Percentiles rank a stretch among this genome's conserved stretches.
These are phyloP conservation scores for Pica pica DNA, from an alignment of 2,113 vertebrate genomes.

Conservation along the genomic window DNA sequence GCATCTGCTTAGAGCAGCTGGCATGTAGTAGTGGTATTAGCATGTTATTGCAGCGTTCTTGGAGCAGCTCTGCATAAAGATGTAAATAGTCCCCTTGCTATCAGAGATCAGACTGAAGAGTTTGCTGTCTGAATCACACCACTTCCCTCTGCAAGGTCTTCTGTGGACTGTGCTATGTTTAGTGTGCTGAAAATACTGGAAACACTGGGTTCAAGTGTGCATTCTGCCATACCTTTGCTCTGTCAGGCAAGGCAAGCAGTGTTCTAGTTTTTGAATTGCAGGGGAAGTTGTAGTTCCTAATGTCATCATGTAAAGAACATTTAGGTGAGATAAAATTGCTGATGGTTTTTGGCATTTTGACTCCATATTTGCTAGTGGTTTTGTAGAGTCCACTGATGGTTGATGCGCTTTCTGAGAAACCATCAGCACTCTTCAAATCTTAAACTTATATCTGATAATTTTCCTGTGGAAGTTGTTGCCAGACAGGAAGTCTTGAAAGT, in stretches of 20 bases:
- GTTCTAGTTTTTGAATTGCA: background rate
- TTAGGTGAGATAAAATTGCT: background rate
- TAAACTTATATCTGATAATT: background rate
- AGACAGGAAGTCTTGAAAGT: conserved; percentile 10
- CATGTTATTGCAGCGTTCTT: background rate
- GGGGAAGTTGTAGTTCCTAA: background rate
- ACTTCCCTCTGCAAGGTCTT: background rate
- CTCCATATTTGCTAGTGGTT: background rate
- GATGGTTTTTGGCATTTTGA: background rate
- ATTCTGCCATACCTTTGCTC: background rate
- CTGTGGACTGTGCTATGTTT: rapidly evolving
- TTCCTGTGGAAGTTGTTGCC: background rate
- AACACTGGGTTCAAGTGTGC: background rate
- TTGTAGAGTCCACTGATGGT: background rate
- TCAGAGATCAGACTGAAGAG: background rate
- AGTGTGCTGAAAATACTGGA: background rate
- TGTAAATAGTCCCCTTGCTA: background rate
- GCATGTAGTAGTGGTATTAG: background rate
- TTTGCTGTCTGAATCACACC: background rate
- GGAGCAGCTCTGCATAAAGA: background rate
- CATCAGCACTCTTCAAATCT: background rate
- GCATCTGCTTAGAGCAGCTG: background rate
- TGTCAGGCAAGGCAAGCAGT: background rate
- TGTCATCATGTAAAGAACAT: background rate
- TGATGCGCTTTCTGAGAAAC: background rate